Evolutionary conservation across 1,140 invertebrate genomes (phyloP).

Genomic region (Heliconius himera): DNA sequence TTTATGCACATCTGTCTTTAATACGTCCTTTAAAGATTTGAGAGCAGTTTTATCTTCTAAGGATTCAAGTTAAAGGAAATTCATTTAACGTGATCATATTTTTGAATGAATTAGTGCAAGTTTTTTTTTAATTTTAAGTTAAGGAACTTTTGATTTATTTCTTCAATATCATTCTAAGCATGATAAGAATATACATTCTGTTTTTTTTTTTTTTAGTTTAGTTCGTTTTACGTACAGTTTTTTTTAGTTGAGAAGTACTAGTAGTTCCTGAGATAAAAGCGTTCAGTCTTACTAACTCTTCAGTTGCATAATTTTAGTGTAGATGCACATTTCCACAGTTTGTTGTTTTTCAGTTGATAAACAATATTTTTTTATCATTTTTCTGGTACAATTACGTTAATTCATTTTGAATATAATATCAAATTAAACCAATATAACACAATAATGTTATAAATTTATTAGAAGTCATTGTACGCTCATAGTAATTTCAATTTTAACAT

Average conservation of each 20-base stretch:
- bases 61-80: neutral
- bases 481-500: constrained; percentile 28
- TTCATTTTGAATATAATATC: neutral
- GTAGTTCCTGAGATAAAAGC: no score
- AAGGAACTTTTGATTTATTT: neutral
- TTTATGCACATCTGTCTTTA: constrained; percentile 14
- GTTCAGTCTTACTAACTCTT: no score
- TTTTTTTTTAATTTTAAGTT: neutral
- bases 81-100: neutral
- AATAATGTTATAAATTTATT: constrained; percentile 11
- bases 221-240: no score
- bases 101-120: neutral
- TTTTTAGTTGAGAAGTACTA: no score
- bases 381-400: neutral
- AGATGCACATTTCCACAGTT: no score
- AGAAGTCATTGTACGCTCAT: neutral
- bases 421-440: neutral
- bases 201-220: no score
- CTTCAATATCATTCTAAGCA: neutral
- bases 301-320: no score
- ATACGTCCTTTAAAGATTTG: neutral
- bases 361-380: no score
- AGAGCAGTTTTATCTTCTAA: neutral
- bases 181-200: no score
- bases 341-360: no score